Evolutionary conservation across 2,888 invertebrate genomes (phyloP).

Genomic region (Cerastoderma edule): DNA sequence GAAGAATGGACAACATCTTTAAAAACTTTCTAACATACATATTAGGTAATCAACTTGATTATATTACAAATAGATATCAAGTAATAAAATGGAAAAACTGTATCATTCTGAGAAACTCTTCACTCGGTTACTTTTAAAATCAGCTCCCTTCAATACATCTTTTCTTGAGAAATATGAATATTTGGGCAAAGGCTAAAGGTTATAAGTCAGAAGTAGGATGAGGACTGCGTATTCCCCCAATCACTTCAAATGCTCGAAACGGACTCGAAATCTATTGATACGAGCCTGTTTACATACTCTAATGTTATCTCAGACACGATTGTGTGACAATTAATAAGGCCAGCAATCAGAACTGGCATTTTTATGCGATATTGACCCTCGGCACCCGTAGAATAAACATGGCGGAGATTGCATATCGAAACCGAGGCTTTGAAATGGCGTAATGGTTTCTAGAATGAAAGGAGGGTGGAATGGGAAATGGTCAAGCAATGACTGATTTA

Average conservation of each 20-base stretch:
- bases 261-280: constrained; percentile 24
- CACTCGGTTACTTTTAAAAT: too few relatives aligned
- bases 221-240: constrained; percentile 16
- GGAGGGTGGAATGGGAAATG: background rate
- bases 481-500: constrained; percentile 11
- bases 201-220: too few relatives aligned
- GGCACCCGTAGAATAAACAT: constrained; percentile 39
- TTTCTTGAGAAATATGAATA: too few relatives aligned
- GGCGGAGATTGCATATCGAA: constrained; percentile 6
- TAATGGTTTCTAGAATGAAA: background rate
- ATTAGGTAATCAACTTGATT: too few relatives aligned
- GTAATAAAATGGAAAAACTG: too few relatives aligned
- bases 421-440: constrained; percentile 16
- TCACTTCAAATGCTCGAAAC: constrained; percentile 14
- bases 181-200: too few relatives aligned
- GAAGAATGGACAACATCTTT: too few relatives aligned
- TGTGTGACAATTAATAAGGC: constrained; percentile 46
- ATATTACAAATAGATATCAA: too few relatives aligned
- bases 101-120: too few relatives aligned
- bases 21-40: too few relatives aligned
- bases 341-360: constrained; percentile 41
- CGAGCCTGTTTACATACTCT: constrained; percentile 24
- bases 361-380: constrained; percentile 43
- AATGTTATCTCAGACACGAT: constrained; percentile 42
- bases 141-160: too few relatives aligned